Conservation (phyloP, 2,888 invertebrate species). For the Troides aeacus region DNA sequence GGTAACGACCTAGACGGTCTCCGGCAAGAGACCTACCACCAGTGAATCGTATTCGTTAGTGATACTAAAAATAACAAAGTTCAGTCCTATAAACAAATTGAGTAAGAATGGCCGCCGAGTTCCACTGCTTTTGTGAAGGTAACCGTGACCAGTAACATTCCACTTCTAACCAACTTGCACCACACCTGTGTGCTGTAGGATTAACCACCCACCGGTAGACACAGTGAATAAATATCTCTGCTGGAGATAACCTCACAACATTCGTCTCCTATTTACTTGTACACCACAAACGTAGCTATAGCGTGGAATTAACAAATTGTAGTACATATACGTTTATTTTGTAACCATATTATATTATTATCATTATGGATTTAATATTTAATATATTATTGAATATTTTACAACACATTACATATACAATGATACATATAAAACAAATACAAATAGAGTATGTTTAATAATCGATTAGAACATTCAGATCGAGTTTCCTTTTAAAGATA, state of each 20-base stretch:
- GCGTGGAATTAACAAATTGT: constrained; percentile 2
- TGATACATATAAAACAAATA: too few species aligned
- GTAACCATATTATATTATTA: background rate
- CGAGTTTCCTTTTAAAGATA: too few species aligned
- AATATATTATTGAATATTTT: background rate
- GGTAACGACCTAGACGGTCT: too few species aligned
- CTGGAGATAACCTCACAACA: constrained; percentile 31
- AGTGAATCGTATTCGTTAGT: too few species aligned
- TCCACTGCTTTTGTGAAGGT: constrained; percentile 27
- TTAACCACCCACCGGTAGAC: constrained; percentile 49
- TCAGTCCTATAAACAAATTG: background rate
- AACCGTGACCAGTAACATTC: constrained; percentile 45
- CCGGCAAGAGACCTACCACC: too few species aligned
- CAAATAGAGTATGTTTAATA: too few species aligned
- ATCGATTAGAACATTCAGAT: too few species aligned
- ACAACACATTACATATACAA: too few species aligned
- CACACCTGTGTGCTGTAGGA: constrained; percentile 45
- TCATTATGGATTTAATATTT: background rate
- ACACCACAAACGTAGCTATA: constrained; percentile 31
- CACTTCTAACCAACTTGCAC: constrained; percentile 35
- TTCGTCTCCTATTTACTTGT: constrained; percentile 34
- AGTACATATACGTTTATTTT: background rate
- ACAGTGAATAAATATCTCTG: constrained; percentile 40
- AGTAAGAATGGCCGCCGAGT: constrained; percentile 4
- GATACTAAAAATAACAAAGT: too few species aligned